Conservation (phyloP, 2,888 invertebrate species). For the Pseudococcus viburni region DNA sequence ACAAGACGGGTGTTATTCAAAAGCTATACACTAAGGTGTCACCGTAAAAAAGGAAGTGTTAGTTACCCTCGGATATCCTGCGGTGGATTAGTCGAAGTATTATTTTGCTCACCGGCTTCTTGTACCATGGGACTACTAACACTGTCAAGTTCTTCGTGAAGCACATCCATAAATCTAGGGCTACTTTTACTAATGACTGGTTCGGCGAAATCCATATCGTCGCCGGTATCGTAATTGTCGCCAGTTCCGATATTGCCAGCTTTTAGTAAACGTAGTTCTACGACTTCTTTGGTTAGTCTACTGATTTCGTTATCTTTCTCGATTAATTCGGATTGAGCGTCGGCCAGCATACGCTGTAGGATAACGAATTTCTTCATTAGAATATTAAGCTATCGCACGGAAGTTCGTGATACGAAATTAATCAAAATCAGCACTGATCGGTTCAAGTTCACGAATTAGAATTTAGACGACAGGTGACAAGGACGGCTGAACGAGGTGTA, state of each 20-base stretch:
- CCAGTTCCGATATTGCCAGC: constrained; percentile 10
- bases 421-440: neutral
- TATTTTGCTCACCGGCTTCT: constrained; percentile 59
- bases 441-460: neutral
- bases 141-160: constrained; percentile 61
- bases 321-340: constrained; percentile 73
- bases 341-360: constrained; percentile 69
- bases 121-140: neutral
- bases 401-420: neutral
- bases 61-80: constrained; percentile 68
- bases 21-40: neutral
- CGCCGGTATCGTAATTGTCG: constrained; percentile 47
- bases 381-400: neutral
- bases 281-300: constrained; percentile 83
- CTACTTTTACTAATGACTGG: constrained; percentile 56
- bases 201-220: constrained; percentile 59
- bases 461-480: constrained; percentile 14
- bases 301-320: constrained; percentile 87
- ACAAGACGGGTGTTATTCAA: neutral
- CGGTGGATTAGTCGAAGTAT: constrained; percentile 56
- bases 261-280: constrained; percentile 75
- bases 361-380: constrained; percentile 33
- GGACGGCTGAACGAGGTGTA: constrained; percentile 23
- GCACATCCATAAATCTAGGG: constrained; percentile 64
- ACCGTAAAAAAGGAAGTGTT: constrained; percentile 58